Conservation (phyloP, 2,888 invertebrate species). For the Heliconius hortense region DNA sequence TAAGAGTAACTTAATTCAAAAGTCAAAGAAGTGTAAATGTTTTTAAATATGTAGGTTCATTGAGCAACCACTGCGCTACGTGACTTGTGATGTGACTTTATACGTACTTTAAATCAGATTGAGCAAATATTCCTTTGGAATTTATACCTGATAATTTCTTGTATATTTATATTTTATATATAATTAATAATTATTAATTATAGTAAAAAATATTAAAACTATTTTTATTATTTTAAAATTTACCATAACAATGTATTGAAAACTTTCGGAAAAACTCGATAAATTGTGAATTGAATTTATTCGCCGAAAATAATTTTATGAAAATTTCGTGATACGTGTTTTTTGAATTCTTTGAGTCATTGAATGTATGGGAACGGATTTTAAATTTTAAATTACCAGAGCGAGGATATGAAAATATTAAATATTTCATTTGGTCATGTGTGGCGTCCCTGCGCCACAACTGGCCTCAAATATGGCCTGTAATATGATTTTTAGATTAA, state of each 20-base stretch:
- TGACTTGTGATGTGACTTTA: slow-evolving; percentile 20
- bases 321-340: not conserved
- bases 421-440: not conserved
- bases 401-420: not conserved
- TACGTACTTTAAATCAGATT: slow-evolving; percentile 9
- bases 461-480: not conserved
- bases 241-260: too few relatives aligned
- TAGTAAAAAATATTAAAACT: too few relatives aligned
- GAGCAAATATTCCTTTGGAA: not conserved
- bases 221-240: too few relatives aligned
- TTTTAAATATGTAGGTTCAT: slow-evolving; percentile 20
- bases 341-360: not conserved
- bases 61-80: slow-evolving; percentile 19
- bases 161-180: too few relatives aligned
- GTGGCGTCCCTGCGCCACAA: too few relatives aligned
- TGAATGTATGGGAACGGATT: not conserved
- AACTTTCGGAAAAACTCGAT: too few relatives aligned
- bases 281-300: too few relatives aligned
- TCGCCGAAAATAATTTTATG: too few relatives aligned
- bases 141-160: not conserved
- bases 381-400: too few relatives aligned
- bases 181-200: too few relatives aligned
- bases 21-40: not conserved
- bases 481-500: not conserved
- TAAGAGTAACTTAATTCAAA: not conserved